phyloP scores from a whole-genome alignment of 64 coral and sea anemone species.

The Trachythela sp. region DNA sequence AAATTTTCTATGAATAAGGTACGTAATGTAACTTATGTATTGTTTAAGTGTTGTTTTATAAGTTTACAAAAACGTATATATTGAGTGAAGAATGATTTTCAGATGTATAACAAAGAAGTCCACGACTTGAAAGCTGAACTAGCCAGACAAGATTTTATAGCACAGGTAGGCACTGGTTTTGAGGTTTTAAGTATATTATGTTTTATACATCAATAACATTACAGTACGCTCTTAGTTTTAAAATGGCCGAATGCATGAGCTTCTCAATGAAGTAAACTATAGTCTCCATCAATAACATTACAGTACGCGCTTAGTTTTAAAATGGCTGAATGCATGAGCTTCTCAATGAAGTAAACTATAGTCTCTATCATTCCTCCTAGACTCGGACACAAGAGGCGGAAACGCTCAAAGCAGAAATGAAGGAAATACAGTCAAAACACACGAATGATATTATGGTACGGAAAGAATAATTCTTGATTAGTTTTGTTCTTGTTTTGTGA shows the following conservation, averaged over 20 bases:
- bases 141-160: neutral
- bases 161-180: neutral
- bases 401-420: neutral
- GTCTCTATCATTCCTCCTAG: neutral
- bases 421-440: neutral
- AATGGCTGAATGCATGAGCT: neutral
- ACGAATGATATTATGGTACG: neutral
- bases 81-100: neutral
- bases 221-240: neutral
- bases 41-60: no score
- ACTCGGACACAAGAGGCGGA: neutral
- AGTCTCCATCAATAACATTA: neutral
- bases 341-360: neutral
- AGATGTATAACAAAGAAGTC: constrained; percentile 17
- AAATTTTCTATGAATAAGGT: no score
- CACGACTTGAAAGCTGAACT: constrained; percentile 13
- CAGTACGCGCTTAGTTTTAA: neutral
- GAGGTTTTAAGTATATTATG: no score
- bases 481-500: no score
- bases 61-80: neutral
- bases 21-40: no score
- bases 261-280: neutral
- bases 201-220: neutral
- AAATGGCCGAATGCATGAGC: neutral
- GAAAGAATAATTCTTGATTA: neutral